A percentile compares a stretch with the other conserved stretches of the same genome.
Conservation (phyloP, 2,888 invertebrate genomes). For the Lasiommata megera region DNA sequence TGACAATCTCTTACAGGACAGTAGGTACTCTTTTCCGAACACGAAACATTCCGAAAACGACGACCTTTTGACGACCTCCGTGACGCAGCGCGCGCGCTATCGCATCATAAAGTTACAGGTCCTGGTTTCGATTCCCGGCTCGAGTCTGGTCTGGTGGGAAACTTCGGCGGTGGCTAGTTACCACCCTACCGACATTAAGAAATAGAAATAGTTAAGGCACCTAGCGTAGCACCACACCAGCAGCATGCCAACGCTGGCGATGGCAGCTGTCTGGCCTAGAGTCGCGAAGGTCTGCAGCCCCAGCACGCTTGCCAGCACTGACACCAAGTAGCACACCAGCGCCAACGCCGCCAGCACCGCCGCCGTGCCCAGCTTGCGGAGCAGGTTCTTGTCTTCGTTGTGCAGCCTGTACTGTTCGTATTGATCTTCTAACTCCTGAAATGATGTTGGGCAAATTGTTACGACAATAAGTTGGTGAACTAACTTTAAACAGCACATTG, state of each 20-base stretch:
- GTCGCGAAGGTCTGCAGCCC: slow-evolving; percentile 87
- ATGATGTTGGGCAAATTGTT: neutral
- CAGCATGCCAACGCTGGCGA: slow-evolving; percentile 87
- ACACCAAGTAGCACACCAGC: slow-evolving; percentile 90
- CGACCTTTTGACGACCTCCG: no score
- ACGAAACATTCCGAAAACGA: no score
- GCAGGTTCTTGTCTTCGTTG: slow-evolving; percentile 98
- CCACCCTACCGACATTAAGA: no score
- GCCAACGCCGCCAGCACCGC: slow-evolving; percentile 93
- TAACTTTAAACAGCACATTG: no score
- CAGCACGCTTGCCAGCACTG: slow-evolving; percentile 88
- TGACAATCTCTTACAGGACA: no score
- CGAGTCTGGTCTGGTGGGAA: no score
- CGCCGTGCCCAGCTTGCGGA: slow-evolving; percentile 96
- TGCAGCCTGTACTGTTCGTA: slow-evolving; percentile 91
- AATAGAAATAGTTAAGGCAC: slow-evolving; percentile 78
- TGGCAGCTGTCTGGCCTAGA: slow-evolving; percentile 73
- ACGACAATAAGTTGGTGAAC: no score
- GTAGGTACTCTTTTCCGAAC: no score
- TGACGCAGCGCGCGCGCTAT: no score
- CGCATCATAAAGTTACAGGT: no score
- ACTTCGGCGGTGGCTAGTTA: no score
- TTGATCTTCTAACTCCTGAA: slow-evolving; percentile 90
- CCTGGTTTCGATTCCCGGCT: no score
- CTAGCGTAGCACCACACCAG: slow-evolving; percentile 93